Evolutionary conservation across 1,140 invertebrate species (phyloP), one percentile per base, ranked within the genome.

Genomic region (Bilobella aurantiaca): DNA sequence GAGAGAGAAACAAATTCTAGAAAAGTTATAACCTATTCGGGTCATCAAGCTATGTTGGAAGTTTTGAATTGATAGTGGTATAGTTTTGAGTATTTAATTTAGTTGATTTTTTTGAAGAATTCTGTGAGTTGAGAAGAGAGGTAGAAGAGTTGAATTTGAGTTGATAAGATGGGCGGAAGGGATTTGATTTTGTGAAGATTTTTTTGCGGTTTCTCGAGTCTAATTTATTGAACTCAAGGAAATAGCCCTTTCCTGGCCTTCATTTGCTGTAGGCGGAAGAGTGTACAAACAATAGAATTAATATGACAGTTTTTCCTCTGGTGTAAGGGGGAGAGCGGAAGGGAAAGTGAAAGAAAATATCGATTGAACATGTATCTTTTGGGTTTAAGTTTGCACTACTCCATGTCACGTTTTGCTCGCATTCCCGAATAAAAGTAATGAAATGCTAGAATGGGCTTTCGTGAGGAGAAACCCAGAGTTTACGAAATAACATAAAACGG

Each of bases 281-380:
- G 34, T 12, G 8, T 42, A 42, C 49, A 23, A 53, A 53, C 8
- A 53, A 23, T 53, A 23, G 49, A 53, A 53, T 53, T 53, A 16
- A 53, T 53, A 53, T 53, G 49, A 23, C 23, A 53, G 49, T 53
- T 12, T n/a, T n/a, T n/a, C n/a, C n/a, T n/a, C n/a, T 53, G 23
- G 49, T 53, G 23, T 12, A 23, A 5, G 21, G 49, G 21, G 25
- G 49, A 53, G n/a, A n/a, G n/a, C n/a, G n/a, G n/a, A 23, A 23
- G 23, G 25, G 49, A 53, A 53, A 53, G 49, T 53, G 49, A 53
- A 53, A 23, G 49, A 23, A 53, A 53, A 53, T 53, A 53, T 53
- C 49, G 49, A 53, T 53, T 53, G 49, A 53, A 8, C 49, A 53
- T 53, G 49, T 53, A 53, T 53, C 49, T 53, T 53, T 53, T 12